Conservation (phyloP, 2,888 invertebrate species). For the Diloba caeruleocephala region DNA sequence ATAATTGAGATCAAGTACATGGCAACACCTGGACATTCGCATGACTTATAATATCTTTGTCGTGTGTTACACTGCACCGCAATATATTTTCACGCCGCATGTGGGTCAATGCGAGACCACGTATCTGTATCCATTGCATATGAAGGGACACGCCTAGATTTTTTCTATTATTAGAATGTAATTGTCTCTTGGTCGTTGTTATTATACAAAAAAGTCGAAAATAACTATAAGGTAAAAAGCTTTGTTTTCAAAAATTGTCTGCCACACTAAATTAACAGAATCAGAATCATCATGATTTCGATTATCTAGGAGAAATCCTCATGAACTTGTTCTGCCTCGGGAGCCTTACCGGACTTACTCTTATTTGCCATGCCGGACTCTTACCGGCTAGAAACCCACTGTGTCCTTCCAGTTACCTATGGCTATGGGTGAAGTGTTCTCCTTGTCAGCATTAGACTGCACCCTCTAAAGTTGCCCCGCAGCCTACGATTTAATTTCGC, state of each 20-base stretch:
- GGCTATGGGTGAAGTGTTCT: too few species aligned
- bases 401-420: too few species aligned
- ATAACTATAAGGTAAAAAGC: slow-evolving; percentile 1
- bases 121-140: slow-evolving; percentile 66
- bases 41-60: slow-evolving; percentile 62
- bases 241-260: too few species aligned
- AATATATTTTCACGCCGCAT: slow-evolving; percentile 80
- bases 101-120: slow-evolving; percentile 83
- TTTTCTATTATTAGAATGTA: slow-evolving; percentile 73
- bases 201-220: slow-evolving; percentile 2
- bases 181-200: slow-evolving; percentile 63
- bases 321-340: not conserved
- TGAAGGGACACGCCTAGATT: slow-evolving; percentile 71
- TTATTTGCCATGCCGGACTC: too few species aligned
- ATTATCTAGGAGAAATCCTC: too few species aligned
- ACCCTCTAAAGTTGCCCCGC: too few species aligned
- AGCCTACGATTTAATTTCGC: not conserved
- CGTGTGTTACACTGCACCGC: slow-evolving; percentile 61
- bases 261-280: too few species aligned
- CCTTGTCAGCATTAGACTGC: too few species aligned
- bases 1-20: slow-evolving; percentile 45
- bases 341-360: too few species aligned
- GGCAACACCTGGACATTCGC: slow-evolving; percentile 64
- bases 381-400: too few species aligned
- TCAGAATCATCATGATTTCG: too few species aligned